Conservation (phyloP, 1,140 invertebrate species). For the Ceratosolen fusciceps region DNA sequence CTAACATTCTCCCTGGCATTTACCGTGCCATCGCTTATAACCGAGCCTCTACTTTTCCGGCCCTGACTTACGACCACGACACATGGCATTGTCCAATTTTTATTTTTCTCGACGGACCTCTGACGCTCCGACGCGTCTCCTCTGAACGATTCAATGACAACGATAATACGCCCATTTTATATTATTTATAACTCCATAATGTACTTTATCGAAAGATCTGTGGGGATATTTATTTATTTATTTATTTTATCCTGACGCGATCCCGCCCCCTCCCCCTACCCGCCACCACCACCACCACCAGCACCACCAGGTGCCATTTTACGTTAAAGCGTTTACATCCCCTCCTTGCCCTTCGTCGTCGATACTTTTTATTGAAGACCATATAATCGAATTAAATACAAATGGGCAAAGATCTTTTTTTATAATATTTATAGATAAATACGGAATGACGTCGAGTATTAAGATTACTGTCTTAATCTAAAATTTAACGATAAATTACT, state of each 20-base stretch:
- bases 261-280: too few species aligned
- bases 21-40: constrained; percentile 4
- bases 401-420: too few species aligned
- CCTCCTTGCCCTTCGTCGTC: too few species aligned
- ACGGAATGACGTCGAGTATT: too few species aligned
- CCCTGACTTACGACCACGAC: not conserved
- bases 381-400: too few species aligned
- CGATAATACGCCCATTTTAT: not conserved
- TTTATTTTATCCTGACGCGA: not conserved
- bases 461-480: too few species aligned
- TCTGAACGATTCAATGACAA: not conserved
- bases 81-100: not conserved
- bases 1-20: not conserved
- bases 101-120: not conserved
- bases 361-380: too few species aligned
- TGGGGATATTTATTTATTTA: not conserved
- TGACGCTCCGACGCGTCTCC: not conserved
- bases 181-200: not conserved
- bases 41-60: not conserved
- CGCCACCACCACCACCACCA: too few species aligned
- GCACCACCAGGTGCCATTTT: too few species aligned
- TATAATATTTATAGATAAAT: too few species aligned
- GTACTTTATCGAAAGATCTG: not conserved
- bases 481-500: too few species aligned
- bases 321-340: too few species aligned